These are phyloP conservation scores for Daboia siamensis DNA, from an alignment of 2,113 vertebrate genomes.

Conservation along the genomic window DNA sequence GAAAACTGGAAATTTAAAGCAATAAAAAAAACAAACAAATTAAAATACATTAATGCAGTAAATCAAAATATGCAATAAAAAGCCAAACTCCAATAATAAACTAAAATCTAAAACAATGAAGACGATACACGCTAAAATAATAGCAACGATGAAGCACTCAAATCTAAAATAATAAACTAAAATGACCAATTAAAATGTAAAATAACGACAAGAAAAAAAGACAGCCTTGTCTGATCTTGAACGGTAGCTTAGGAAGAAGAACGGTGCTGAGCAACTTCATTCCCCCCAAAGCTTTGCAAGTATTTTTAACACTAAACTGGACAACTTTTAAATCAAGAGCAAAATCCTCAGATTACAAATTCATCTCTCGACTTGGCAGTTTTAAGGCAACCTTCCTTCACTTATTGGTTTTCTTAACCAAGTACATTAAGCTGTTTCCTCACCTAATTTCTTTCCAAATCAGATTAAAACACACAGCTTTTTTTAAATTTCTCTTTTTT, in stretches of 20 bases:
- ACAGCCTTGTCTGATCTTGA: slow-evolving; percentile 31
- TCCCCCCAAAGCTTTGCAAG: slow-evolving; percentile 33
- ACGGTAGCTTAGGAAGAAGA: slow-evolving; percentile 44
- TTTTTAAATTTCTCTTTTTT: slow-evolving; percentile 24
- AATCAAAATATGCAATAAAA: background rate
- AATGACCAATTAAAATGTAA: background rate
- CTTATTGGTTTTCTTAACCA: slow-evolving; percentile 62
- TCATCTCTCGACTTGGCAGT: slow-evolving; percentile 45
- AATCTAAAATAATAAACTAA: background rate
- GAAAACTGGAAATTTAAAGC: background rate
- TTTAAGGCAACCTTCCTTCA: slow-evolving; percentile 50
- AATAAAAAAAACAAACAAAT: background rate
- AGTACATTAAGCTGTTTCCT: slow-evolving; percentile 63
- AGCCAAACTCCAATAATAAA: background rate
- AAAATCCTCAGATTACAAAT: slow-evolving; percentile 39
- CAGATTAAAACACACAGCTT: slow-evolving; percentile 70
- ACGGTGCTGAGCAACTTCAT: slow-evolving; percentile 30
- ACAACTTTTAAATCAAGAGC: slow-evolving; percentile 59
- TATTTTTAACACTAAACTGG: slow-evolving; percentile 42
- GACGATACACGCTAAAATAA: background rate
- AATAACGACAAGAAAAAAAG: background rate
- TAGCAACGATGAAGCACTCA: background rate
- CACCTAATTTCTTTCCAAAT: slow-evolving; percentile 67
- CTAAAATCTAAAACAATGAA: background rate
- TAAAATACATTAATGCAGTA: background rate